These are phyloP conservation scores for Coregonus clupeaformis DNA, from an alignment of 2,113 vertebrate species.

Conservation along the genomic window DNA sequence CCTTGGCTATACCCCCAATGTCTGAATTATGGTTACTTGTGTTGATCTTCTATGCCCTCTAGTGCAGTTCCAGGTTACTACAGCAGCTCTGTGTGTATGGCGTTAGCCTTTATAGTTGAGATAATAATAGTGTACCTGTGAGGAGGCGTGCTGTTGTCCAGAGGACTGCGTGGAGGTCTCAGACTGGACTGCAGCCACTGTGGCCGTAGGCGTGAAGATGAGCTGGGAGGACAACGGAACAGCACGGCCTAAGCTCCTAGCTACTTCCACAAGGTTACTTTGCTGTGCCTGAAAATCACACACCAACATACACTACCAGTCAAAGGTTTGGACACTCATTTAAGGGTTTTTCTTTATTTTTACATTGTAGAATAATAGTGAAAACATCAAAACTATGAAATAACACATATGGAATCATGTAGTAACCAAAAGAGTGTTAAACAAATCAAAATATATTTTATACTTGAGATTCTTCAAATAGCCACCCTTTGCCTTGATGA, in stretches of 20 bases:
- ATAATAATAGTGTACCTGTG: conserved; percentile 75
- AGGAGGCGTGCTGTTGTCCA: conserved; percentile 58
- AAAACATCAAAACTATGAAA: too few relatives aligned
- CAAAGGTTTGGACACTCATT: too few relatives aligned
- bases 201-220: conserved; percentile 94
- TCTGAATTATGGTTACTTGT: not conserved
- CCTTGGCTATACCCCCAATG: too few relatives aligned
- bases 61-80: conserved; percentile 9
- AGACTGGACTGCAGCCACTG: conserved; percentile 88
- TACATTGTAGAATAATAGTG: too few relatives aligned
- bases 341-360: too few relatives aligned
- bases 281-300: conserved; percentile 81
- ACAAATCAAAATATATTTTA: too few relatives aligned
- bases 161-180: conserved; percentile 78
- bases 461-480: too few relatives aligned
- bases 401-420: too few relatives aligned
- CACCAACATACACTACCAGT: too few relatives aligned
- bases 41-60: conserved; percentile 3
- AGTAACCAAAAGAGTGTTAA: too few relatives aligned
- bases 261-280: conserved; percentile 82
- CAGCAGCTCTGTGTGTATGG: not conserved
- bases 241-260: conserved; percentile 77
- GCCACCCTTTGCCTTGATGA: too few relatives aligned
- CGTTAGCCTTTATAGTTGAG: too few relatives aligned
- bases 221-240: conserved; percentile 87